Conservation (phyloP, 2,797 vertebrate species). For the Malurus leucopterus region DNA sequence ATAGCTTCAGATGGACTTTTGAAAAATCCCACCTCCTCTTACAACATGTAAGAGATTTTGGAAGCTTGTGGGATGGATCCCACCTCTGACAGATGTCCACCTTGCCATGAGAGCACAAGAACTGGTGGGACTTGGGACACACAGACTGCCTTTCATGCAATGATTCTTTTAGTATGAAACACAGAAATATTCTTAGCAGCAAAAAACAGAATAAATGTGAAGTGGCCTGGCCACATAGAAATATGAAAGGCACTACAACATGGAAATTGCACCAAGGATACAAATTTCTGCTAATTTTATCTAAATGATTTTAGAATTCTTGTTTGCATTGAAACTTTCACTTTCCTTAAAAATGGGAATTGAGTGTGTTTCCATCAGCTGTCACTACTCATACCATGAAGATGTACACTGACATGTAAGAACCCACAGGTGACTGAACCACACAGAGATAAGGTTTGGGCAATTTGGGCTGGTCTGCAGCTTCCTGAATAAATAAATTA, state of each 20-base stretch:
- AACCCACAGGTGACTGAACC: background rate
- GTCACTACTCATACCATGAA: background rate
- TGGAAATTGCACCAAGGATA: background rate
- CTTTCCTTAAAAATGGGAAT: background rate
- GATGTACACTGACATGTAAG: background rate
- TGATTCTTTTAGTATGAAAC: background rate
- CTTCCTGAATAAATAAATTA: background rate
- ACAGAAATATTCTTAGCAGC: background rate
- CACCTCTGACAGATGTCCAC: background rate
- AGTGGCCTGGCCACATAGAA: background rate
- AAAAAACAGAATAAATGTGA: background rate
- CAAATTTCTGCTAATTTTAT: background rate
- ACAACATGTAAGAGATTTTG: background rate
- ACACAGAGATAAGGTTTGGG: background rate
- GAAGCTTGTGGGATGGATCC: background rate
- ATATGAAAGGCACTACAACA: background rate
- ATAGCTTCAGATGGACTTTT: background rate
- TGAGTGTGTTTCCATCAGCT: background rate
- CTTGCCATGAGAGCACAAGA: background rate
- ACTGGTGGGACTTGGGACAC: too few species aligned
- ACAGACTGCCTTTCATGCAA: background rate
- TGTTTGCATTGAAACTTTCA: background rate
- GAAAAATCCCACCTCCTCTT: background rate
- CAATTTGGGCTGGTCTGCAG: background rate
- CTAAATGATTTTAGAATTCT: background rate